These are phyloP conservation scores for Aspidiotus rigidus DNA, from an alignment of 2,888 invertebrate genomes.

Conservation along the genomic window DNA sequence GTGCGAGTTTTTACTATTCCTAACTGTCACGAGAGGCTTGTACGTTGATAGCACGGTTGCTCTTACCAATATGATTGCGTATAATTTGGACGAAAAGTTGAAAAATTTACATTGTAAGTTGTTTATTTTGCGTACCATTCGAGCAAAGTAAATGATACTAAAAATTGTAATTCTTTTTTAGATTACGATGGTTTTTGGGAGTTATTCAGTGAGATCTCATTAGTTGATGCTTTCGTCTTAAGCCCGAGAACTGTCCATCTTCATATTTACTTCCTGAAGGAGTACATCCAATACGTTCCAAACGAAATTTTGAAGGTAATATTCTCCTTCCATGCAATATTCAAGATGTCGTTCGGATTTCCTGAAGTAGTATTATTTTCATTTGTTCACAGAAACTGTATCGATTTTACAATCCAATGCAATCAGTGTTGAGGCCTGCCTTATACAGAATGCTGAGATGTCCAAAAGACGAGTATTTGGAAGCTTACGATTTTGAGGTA, in stretches of 20 bases:
- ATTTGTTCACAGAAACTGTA: conserved; percentile 10
- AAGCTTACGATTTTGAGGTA: conserved; percentile 21
- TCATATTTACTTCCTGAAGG: conserved; percentile 48
- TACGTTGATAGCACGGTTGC: conserved; percentile 51
- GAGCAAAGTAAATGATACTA: neutral
- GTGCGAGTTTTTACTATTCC: conserved; percentile 51
- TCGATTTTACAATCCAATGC: conserved; percentile 30
- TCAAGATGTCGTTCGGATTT: no score
- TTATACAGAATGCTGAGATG: conserved; percentile 20
- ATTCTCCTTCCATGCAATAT: no score
- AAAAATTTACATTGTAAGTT: conserved; percentile 36
- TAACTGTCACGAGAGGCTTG: conserved; percentile 49
- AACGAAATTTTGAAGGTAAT: conserved; percentile 50
- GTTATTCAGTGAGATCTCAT: conserved; percentile 44
- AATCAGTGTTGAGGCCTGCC: conserved; percentile 23
- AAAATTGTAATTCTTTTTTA: conserved; percentile 30
- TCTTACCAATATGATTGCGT: conserved; percentile 47
- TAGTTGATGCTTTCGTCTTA: conserved; percentile 46
- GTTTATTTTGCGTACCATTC: neutral
- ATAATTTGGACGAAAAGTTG: conserved; percentile 32
- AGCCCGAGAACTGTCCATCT: conserved; percentile 45
- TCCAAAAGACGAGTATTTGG: conserved; percentile 17
- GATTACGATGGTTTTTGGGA: conserved; percentile 47
- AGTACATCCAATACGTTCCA: conserved; percentile 49
- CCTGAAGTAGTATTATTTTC: neutral